Evolutionary conservation across 2,113 vertebrate genomes (phyloP).

Genomic region (Macquaria ambigua): DNA sequence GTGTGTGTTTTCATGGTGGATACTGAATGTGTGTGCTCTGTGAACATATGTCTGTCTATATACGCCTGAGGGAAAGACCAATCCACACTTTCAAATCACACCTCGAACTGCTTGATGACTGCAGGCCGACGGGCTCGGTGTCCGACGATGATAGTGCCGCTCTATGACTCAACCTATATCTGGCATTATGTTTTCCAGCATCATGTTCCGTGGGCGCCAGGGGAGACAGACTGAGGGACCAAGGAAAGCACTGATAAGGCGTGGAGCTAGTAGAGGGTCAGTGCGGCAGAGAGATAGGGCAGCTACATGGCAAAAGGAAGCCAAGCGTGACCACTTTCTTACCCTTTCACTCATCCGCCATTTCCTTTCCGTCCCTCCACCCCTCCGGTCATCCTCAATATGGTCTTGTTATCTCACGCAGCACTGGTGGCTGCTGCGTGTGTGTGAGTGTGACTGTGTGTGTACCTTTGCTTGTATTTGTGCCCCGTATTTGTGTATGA

Average conservation of each 20-base stretch:
- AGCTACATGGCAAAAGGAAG: conserved; percentile 71
- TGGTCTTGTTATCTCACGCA: conserved; percentile 61
- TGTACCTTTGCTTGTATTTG: conserved; percentile 17
- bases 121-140: conserved; percentile 60
- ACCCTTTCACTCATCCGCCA: conserved; percentile 59
- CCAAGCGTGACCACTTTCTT: conserved; percentile 69
- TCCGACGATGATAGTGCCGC: conserved; percentile 77
- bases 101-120: conserved; percentile 63
- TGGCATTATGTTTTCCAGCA: conserved; percentile 46
- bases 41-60: conserved; percentile 31
- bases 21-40: conserved; percentile 32
- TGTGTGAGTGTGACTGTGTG: background rate
- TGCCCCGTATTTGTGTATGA: conserved; percentile 39
- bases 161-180: conserved; percentile 70
- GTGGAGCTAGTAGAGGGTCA: conserved; percentile 70
- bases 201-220: conserved; percentile 47
- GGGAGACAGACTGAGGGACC: conserved; percentile 41
- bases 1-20: conserved; percentile 19
- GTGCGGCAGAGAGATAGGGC: conserved; percentile 75
- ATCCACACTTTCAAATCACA: conserved; percentile 59
- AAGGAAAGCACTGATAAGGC: conserved; percentile 73
- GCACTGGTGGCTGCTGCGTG: conserved; percentile 45
- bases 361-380: conserved; percentile 38
- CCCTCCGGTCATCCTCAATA: conserved; percentile 66
- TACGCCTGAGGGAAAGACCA: conserved; percentile 40